These are phyloP conservation scores for Phallusia fumigata DNA, from an alignment of 23 tunicate species.

Conservation along the genomic window DNA sequence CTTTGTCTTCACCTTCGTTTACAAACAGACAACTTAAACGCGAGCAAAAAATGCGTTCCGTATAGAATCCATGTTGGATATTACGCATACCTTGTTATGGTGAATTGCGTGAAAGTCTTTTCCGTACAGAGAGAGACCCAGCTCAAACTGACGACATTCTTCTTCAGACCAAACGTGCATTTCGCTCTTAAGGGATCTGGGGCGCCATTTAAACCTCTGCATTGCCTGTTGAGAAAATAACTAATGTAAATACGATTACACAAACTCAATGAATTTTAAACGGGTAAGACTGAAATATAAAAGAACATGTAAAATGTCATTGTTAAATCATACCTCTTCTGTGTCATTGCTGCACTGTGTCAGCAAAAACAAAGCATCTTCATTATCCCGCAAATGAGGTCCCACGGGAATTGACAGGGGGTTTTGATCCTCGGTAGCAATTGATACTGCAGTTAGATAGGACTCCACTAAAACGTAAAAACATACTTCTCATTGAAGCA, in stretches of 20 bases:
- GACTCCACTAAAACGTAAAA: conserved; percentile 14
- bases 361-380: conserved; percentile 68
- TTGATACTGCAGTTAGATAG: conserved; percentile 14
- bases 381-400: conserved; percentile 70
- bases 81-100: conserved; percentile 44
- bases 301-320: not conserved
- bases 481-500: not conserved
- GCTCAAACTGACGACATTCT: conserved; percentile 78
- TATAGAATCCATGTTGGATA: not conserved
- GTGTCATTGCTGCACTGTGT: conserved; percentile 49
- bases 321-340: conserved; percentile 31
- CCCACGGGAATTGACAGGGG: conserved; percentile 30
- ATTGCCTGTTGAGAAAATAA: conserved; percentile 34
- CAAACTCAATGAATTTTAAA: not conserved
- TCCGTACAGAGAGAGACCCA: conserved; percentile 63
- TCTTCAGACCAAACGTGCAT: conserved; percentile 70
- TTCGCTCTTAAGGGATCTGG: conserved; percentile 46
- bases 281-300: not conserved
- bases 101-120: conserved; percentile 82
- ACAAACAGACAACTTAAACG: not conserved
- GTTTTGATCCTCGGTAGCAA: not conserved
- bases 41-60: not conserved
- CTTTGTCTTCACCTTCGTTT: conserved; percentile 58
- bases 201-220: conserved; percentile 35
- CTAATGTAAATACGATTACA: too few species aligned